Evolutionary conservation across 2,888 invertebrate genomes (phyloP).

Genomic region (Nephrotoma flavescens): DNA sequence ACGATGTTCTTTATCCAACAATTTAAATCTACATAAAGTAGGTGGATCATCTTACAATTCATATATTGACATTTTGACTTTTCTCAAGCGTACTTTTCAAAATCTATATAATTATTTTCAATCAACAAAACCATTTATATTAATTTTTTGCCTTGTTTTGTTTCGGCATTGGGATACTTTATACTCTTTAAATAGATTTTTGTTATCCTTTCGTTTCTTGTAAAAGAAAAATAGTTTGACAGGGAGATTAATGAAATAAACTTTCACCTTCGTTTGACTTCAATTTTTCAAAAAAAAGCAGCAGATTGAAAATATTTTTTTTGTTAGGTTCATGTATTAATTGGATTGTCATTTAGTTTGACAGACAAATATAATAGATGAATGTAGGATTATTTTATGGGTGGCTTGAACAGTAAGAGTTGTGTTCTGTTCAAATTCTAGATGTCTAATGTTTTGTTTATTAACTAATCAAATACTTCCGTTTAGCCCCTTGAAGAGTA

Average conservation of each 20-base stretch:
- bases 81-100: background rate
- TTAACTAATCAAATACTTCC: too few species aligned
- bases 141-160: background rate
- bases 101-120: background rate
- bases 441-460: too few species aligned
- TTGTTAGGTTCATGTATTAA: background rate
- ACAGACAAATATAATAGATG: background rate
- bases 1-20: background rate
- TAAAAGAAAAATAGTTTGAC: background rate
- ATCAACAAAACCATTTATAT: background rate
- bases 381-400: background rate
- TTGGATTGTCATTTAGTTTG: background rate
- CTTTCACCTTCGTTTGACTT: background rate
- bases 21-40: background rate
- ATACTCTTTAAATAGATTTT: background rate
- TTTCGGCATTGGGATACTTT: background rate
- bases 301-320: background rate
- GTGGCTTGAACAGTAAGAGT: background rate
- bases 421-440: too few species aligned
- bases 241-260: background rate
- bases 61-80: background rate
- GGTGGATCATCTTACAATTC: background rate
- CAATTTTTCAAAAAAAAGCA: background rate
- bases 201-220: background rate
- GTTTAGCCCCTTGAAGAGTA: too few species aligned